These are phyloP conservation scores for Orthosia cruda DNA, from an alignment of 2,888 invertebrate genomes.

Conservation along the genomic window DNA sequence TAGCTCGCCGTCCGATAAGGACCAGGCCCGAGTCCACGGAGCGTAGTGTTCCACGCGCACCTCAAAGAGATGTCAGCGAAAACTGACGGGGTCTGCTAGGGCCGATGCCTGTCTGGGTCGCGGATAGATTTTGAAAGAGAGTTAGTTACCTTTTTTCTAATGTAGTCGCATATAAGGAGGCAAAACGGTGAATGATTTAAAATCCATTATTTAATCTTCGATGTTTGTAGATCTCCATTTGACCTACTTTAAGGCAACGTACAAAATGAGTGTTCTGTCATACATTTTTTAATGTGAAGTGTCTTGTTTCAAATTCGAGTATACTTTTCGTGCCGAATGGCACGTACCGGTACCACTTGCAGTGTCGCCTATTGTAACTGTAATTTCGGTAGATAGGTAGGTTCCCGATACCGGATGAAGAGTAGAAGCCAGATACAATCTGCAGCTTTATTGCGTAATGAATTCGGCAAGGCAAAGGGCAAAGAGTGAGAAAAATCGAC, in stretches of 20 bases:
- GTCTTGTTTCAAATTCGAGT: constrained; percentile 35
- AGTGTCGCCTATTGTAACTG: constrained; percentile 6
- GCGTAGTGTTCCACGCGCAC: too few species aligned
- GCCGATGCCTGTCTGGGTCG: too few species aligned
- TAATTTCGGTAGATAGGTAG: constrained; percentile 5
- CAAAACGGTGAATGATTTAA: background rate
- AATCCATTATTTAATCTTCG: background rate
- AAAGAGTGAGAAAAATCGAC: too few species aligned
- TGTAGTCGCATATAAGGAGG: background rate
- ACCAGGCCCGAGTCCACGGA: too few species aligned
- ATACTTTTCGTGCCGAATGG: constrained; percentile 35
- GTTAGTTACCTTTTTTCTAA: too few species aligned
- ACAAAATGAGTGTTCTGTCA: background rate
- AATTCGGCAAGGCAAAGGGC: too few species aligned
- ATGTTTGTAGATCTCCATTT: background rate
- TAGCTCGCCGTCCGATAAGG: too few species aligned
- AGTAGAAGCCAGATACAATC: too few species aligned
- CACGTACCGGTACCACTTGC: constrained; percentile 34
- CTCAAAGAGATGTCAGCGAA: too few species aligned
- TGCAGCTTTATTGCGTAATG: too few species aligned
- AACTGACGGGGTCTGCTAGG: too few species aligned
- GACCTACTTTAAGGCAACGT: constrained; percentile 26
- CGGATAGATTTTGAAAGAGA: too few species aligned
- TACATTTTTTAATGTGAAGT: constrained; percentile 22
- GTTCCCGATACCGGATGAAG: background rate